These are phyloP conservation scores for Muscicapa comitata DNA, from an alignment of 2,797 vertebrate species.

Conservation along the genomic window DNA sequence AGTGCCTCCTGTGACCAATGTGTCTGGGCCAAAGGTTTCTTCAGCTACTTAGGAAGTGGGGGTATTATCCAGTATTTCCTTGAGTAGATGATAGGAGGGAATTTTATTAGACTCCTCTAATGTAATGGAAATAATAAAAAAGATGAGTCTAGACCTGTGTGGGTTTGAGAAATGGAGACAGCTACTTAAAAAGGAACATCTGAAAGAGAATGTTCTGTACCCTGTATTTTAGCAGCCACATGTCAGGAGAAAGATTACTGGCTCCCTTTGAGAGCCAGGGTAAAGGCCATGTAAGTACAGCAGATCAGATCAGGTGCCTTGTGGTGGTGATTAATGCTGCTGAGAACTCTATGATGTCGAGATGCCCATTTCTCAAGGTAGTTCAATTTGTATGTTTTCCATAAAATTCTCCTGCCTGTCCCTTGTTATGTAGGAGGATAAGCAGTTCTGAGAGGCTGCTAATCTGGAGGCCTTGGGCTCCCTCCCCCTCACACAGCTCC, in stretches of 20 bases:
- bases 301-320: neutral
- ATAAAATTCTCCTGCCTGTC: neutral
- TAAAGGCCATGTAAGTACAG: neutral
- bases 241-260: neutral
- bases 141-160: neutral
- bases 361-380: neutral
- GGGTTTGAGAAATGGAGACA: constrained; percentile 24
- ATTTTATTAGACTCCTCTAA: neutral
- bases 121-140: neutral
- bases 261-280: neutral
- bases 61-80: neutral
- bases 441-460: neutral
- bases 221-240: neutral
- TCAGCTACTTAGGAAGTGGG: accelerated
- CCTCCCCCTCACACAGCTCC: neutral
- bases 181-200: neutral
- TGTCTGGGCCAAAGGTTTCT: neutral
- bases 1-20: neutral
- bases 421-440: neutral
- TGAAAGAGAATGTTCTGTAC: constrained; percentile 17
- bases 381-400: neutral
- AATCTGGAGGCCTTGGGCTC: neutral
- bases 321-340: neutral
- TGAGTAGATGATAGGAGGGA: neutral
- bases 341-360: neutral